phyloP scores from a whole-genome alignment of 2,888 invertebrate species.

The Heteropelma amictum region DNA sequence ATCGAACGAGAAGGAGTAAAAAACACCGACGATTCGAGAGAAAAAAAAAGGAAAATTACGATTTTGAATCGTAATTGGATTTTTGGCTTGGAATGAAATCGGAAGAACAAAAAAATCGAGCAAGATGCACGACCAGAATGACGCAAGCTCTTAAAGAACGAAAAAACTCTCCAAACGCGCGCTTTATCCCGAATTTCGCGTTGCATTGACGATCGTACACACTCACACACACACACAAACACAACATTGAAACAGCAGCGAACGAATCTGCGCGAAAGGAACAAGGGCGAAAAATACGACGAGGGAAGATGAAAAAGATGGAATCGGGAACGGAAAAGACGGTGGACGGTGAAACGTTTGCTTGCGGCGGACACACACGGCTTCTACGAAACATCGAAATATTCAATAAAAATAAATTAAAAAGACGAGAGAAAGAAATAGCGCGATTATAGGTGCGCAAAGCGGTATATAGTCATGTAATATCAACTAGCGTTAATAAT shows the following conservation, averaged over 20 bases:
- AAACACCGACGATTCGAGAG: too few relatives aligned
- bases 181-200: slow-evolving; percentile 36
- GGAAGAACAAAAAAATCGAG: too few relatives aligned
- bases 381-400: slow-evolving; percentile 74
- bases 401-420: slow-evolving; percentile 49
- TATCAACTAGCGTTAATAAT: slow-evolving; percentile 39
- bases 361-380: slow-evolving; percentile 71
- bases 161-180: too few relatives aligned
- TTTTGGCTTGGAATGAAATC: too few relatives aligned
- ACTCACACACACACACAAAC: slow-evolving; percentile 1
- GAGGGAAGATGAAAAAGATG: slow-evolving; percentile 46
- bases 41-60: too few relatives aligned
- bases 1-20: too few relatives aligned
- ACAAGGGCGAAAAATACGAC: slow-evolving; percentile 49
- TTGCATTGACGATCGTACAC: background rate
- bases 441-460: background rate
- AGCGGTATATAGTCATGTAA: slow-evolving; percentile 16
- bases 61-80: too few relatives aligned
- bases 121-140: too few relatives aligned
- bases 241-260: background rate
- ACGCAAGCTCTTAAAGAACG: too few relatives aligned
- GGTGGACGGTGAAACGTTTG: slow-evolving; percentile 50
- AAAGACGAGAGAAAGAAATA: background rate
- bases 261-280: slow-evolving; percentile 20
- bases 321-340: slow-evolving; percentile 37